phyloP scores from a whole-genome alignment of 1,140 invertebrate genomes.

The Hycleus phaleratus region DNA sequence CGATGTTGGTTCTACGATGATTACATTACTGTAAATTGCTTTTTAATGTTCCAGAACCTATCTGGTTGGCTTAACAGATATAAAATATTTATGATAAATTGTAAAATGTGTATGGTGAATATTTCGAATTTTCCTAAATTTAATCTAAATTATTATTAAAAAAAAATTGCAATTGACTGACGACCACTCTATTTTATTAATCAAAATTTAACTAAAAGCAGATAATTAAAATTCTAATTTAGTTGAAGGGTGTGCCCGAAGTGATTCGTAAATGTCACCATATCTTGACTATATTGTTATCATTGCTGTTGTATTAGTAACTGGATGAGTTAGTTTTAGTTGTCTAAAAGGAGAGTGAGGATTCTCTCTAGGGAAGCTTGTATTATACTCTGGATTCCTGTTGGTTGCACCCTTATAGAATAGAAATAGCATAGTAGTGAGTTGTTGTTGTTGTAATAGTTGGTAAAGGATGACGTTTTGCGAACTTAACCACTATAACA shows the following conservation, averaged over 20 bases:
- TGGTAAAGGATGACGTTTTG: too few relatives aligned
- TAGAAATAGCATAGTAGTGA: too few relatives aligned
- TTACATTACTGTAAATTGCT: constrained; percentile 16
- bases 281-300: too few relatives aligned
- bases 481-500: constrained; percentile 6
- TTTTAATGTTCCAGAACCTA: constrained; percentile 13
- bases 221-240: not conserved
- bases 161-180: too few relatives aligned
- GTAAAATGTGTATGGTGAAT: constrained; percentile 2
- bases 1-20: constrained; percentile 2
- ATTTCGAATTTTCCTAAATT: constrained; percentile 1
- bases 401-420: too few relatives aligned
- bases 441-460: too few relatives aligned
- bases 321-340: too few relatives aligned
- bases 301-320: too few relatives aligned
- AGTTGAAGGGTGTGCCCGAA: not conserved
- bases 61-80: constrained; percentile 13
- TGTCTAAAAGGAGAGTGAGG: too few relatives aligned
- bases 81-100: constrained; percentile 15
- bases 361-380: too few relatives aligned
- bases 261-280: not conserved
- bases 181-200: not conserved
- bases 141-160: not conserved
- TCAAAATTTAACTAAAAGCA: not conserved
- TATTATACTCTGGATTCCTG: too few relatives aligned